phyloP scores from a whole-genome alignment of 2,888 invertebrate species.

The Eupithecia exiguata region DNA sequence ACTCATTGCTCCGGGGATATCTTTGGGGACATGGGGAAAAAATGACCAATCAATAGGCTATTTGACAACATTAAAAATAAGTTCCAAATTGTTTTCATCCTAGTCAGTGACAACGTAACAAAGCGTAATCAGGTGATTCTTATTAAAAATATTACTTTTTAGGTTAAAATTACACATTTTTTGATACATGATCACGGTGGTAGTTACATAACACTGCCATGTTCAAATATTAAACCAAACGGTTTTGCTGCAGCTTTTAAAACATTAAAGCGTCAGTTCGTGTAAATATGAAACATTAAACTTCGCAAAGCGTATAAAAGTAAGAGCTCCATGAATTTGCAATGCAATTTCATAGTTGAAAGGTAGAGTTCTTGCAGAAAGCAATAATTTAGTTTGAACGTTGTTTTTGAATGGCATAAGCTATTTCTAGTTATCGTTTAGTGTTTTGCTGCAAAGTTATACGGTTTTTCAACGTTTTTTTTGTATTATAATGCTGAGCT shows the following conservation, averaged over 20 bases:
- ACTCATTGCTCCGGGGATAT: too few relatives aligned
- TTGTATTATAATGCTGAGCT: too few relatives aligned
- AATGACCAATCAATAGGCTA: too few relatives aligned
- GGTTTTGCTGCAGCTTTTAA: not conserved
- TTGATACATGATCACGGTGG: too few relatives aligned
- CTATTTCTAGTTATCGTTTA: not conserved
- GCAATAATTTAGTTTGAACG: not conserved
- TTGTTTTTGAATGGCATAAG: not conserved
- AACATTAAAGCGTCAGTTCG: not conserved
- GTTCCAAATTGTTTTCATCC: too few relatives aligned
- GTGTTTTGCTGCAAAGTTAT: not conserved
- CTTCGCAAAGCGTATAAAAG: conserved; percentile 1
- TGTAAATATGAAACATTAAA: not conserved
- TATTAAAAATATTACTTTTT: too few relatives aligned
- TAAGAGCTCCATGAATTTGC: not conserved
- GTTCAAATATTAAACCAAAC: not conserved
- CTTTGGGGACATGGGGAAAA: too few relatives aligned
- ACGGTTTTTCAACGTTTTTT: not conserved
- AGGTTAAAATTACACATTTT: too few relatives aligned
- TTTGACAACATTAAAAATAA: too few relatives aligned
- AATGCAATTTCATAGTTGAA: not conserved
- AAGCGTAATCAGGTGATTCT: too few relatives aligned
- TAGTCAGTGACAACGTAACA: too few relatives aligned
- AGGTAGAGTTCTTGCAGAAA: not conserved
- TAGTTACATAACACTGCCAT: not conserved